Base-by-base conservation (phyloP, 2,888 invertebrate species). In the Eupelmus urozonus region DNA sequence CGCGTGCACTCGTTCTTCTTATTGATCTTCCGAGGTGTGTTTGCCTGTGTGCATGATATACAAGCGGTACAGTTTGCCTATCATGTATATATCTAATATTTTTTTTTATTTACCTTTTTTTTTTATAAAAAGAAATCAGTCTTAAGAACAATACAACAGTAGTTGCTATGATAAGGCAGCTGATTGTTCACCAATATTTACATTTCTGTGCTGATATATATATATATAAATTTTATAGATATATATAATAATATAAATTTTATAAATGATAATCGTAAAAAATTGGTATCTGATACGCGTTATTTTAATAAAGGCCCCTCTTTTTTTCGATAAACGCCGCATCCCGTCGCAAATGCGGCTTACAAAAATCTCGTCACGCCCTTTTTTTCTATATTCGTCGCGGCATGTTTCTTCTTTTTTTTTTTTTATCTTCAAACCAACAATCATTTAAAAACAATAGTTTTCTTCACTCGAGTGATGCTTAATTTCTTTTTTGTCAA, bases 91-190 rank as follows among this genome's bases (percentile, higher is more conserved):
- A n/a, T n/a, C n/a, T n/a, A n/a, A n/a, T n/a, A 42, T 23, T 67
- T 62, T 67, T 9, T 55, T 70, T 69, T 42, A 69, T 74, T 73
- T 59, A 20, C 3, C 13, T 2, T 20, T 13, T 53, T 55, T 51
- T 60, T 25, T 71, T 13, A 66, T n/a, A 80, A 78, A 82, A 83
- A 84, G 82, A 82, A 85, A 83, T 87, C 88, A 87, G 87, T 88
- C 87, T 88, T 87, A 86, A 81, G 83, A 83, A 83, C 85, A 87
- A 86, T 85, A 87, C 88, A 84, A 86, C 84, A 81, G 80, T 83
- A 82, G 81, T 84, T 83, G n/a, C n/a, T 82, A 83, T 84, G 82
- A 82, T 83, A 84, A 84, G 83, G 82, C 82, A 80, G 59, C 82
- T 79, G 78, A 55, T 70, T 67, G 81, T 81, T 80, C 66, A 69